phyloP scores from a whole-genome alignment of 2,113 vertebrate genomes.

The Callaeas wilsoni region DNA sequence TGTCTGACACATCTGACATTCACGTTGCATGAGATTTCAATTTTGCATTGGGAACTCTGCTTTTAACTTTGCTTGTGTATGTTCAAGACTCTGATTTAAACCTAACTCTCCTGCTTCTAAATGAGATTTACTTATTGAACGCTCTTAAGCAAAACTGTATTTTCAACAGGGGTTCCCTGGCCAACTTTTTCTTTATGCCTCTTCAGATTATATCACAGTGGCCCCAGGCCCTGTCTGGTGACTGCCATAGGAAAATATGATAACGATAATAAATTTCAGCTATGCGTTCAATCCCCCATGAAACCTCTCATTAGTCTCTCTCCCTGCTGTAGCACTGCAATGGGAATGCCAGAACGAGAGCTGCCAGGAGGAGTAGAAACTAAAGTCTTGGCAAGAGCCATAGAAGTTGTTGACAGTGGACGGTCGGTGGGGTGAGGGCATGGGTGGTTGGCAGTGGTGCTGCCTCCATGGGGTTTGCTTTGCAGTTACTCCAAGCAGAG shows the following conservation, averaged over 20 bases:
- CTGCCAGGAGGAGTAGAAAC: background rate
- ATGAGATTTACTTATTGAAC: background rate
- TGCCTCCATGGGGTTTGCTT: background rate
- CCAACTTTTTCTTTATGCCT: background rate
- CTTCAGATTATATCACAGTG: background rate
- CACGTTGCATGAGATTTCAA: background rate
- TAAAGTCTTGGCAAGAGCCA: background rate
- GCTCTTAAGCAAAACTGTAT: background rate
- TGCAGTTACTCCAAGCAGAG: background rate
- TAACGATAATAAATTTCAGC: background rate
- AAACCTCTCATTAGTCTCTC: background rate
- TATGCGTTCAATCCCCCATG: background rate
- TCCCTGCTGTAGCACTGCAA: background rate
- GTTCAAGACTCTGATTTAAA: background rate
- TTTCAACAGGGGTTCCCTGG: background rate
- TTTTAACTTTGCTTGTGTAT: background rate
- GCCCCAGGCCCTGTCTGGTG: background rate
- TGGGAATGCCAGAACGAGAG: background rate
- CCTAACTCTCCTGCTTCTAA: background rate
- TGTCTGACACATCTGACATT: background rate
- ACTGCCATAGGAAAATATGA: background rate
- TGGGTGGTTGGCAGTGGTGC: fast-evolving
- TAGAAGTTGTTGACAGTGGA: background rate
- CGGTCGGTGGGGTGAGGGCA: background rate
- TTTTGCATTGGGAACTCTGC: background rate